Evolutionary conservation across 2,888 invertebrate genomes (phyloP), one percentile per base, ranked within the genome.

Genomic region (Barypeithes pellucidus): DNA sequence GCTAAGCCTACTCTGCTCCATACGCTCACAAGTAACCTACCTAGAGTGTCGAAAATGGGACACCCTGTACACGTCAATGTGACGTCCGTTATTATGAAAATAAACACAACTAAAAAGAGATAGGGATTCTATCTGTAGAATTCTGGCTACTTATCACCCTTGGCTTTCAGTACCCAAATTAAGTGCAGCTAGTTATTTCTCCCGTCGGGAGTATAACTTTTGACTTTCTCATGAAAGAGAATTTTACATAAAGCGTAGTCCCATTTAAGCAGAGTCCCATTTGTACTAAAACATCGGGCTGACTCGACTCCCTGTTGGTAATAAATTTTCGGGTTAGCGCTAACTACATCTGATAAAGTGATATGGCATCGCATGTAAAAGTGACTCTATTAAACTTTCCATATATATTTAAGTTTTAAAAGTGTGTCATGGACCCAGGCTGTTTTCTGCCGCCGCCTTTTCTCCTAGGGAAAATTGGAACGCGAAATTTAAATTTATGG

Each of bases 331-430:
- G 63, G 50, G 33, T 63, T 63, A 63, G 47, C 29, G 47, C 20
- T 68, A 68, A 68, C 43, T 61, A 68, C 61, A 50, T 60, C 68
- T 52, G 68, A 68, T 60, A 60, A 68, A 68, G 52, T 68, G 60
- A 68, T 68, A 60, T 60, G 68, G 68, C 20, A 36, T 68, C 47
- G 36, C 50, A 50, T 68, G 68, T 68, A 61, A 29, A 47, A 60
- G 52, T 45, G 60, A 67, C 60, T 68, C 45, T 68, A 68, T 68
- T 68, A 61, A 67, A 68, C 39, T 68, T 68, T 50, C 60, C 45
- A 68, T 47, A 68, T 68, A 61, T 63, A 50, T 63, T 50, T 18
- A 33, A 63, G 16, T 33, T 29, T 50, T 29, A 22, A 50, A 63
- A 63, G 50, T 62, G 24, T 45, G 43, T 60, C 43, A 22, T 43